phyloP scores from a whole-genome alignment of 2,888 invertebrate species.

The Hirtodrosophila duncani region DNA sequence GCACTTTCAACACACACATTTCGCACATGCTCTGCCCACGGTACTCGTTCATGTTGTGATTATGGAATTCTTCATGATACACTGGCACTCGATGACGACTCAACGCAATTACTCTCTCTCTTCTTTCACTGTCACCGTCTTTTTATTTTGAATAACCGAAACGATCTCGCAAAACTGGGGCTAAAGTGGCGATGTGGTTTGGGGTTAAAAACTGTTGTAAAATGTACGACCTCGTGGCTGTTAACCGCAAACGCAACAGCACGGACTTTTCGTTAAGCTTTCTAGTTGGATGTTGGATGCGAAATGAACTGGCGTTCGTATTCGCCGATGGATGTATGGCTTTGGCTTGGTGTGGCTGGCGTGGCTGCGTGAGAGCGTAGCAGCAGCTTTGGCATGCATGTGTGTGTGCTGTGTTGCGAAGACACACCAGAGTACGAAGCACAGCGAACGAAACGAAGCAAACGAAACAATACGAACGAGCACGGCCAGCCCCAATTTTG shows the following conservation, averaged over 20 bases:
- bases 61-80: too few species aligned
- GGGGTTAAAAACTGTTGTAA: conserved; percentile 53
- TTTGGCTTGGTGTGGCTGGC: conserved; percentile 35
- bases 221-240: conserved; percentile 78
- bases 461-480: conserved; percentile 39
- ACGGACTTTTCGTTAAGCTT: conserved; percentile 76
- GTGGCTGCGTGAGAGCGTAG: too few species aligned
- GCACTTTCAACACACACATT: conserved; percentile 16
- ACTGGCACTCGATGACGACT: too few species aligned
- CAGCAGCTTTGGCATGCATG: too few species aligned
- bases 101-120: too few species aligned
- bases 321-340: conserved; percentile 59
- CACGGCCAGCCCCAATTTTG: conserved; percentile 1
- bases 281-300: conserved; percentile 79
- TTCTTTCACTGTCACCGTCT: too few species aligned
- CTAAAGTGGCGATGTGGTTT: conserved; percentile 10
- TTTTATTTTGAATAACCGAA: too few species aligned
- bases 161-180: too few species aligned
- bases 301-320: conserved; percentile 79
- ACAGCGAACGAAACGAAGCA: conserved; percentile 5
- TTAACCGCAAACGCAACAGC: conserved; percentile 74
- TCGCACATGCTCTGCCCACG: too few species aligned
- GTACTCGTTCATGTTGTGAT: too few species aligned
- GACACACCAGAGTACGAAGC: conserved; percentile 1
- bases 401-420: too few species aligned